A percentile compares a stretch with the other conserved stretches of the same genome.
Conservation (phyloP, 2,797 vertebrate species). For the Pelobates cultripes region DNA sequence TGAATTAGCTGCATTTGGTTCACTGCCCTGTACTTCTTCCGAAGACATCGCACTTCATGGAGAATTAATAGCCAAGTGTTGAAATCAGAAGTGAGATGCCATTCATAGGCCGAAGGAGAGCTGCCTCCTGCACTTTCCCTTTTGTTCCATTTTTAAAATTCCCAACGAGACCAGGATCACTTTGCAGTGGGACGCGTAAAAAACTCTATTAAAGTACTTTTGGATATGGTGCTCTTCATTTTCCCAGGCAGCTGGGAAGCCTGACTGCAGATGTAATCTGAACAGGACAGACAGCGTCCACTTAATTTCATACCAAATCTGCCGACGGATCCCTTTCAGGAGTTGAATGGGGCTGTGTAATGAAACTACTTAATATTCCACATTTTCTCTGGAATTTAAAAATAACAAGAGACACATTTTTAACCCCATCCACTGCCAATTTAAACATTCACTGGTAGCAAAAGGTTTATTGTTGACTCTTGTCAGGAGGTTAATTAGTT, state of each 20-base stretch:
- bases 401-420: conserved; percentile 37
- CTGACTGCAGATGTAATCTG: conserved; percentile 55
- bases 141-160: conserved; percentile 48
- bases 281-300: conserved; percentile 53
- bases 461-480: background rate
- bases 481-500: background rate
- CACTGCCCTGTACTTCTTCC: conserved; percentile 32
- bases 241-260: conserved; percentile 55
- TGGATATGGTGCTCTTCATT: conserved; percentile 47
- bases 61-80: conserved; percentile 56
- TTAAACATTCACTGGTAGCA: conserved; percentile 4
- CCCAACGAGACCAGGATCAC: conserved; percentile 47
- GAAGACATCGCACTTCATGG: conserved; percentile 50
- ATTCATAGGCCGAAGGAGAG: conserved; percentile 33
- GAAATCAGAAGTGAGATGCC: conserved; percentile 50
- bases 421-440: conserved; percentile 31
- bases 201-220: conserved; percentile 53
- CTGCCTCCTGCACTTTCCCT: conserved; percentile 51
- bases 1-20: conserved; percentile 19
- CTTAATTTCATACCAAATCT: conserved; percentile 53
- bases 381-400: conserved; percentile 47
- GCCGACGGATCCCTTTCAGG: conserved; percentile 50
- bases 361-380: conserved; percentile 56
- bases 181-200: conserved; percentile 50
- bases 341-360: conserved; percentile 50